Base-by-base conservation (phyloP, 2,888 invertebrate genomes). In the Apamea anceps region DNA sequence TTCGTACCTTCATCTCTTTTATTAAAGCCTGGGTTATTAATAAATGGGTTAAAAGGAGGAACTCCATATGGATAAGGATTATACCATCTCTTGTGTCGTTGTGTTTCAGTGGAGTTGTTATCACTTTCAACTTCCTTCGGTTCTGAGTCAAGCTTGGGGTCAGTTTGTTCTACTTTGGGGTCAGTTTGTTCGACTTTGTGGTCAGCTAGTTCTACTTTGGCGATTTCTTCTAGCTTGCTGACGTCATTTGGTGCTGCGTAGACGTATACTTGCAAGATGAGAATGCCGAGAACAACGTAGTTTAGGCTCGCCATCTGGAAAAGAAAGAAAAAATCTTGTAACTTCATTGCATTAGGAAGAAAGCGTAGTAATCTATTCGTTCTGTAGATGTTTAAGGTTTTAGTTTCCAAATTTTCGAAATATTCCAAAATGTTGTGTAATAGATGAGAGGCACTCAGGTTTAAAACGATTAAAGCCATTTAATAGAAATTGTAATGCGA, bases 221-320 rank as follows among this genome's bases (percentile, higher is more conserved):
- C 90, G 15, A 90, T 89, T 28, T 91, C 90, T 89, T 91, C 92
- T 12, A 90, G 72, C 79, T 91, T 91, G 80, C 88, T 85, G 21
- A 87, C 85, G 70, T 93, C 92, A 79, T 89, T 93, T 28, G 96
- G 95, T 67, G 94, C 95, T 57, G 94, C 94, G 65, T 87, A 85
- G 60, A 92, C 93, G 84, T 87, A 90, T 79, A 90, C 85, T 88
- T 94, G 93, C 65, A 93, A 85, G 78, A 93, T 83, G 80, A 95
- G 86, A 79, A 94, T 81, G 77, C 91, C 91, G 80, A 94, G 80
- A 74, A 94, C 51, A 28, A 93, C 51, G 48, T 88, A 85, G 42
- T 86, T 82, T 72, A 90, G 62, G 81, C 77, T 89, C 89, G 89
- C 91, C 96, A 96, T 96, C 96, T 96, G 96, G 77, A 96, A 96